phyloP scores from a whole-genome alignment of 92 coral and sea anemone species.

The Siderastrea radians region DNA sequence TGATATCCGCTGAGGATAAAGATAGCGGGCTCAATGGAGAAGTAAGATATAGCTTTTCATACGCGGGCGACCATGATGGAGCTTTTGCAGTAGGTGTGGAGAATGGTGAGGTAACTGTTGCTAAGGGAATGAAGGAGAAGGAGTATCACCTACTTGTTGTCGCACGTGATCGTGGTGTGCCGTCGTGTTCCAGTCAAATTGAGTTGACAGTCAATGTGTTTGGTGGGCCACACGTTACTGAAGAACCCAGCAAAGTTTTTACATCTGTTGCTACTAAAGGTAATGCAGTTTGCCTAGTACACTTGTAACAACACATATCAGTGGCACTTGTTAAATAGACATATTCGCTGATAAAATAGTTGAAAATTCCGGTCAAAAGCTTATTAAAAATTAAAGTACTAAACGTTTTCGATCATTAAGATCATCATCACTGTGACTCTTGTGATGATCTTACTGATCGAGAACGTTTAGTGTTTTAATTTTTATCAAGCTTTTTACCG shows the following conservation, averaged over 20 bases:
- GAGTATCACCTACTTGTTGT: conserved; percentile 55
- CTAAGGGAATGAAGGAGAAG: conserved; percentile 2
- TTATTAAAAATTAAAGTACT: no score
- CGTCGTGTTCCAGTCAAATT: conserved; percentile 61
- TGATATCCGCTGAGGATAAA: conserved; percentile 58
- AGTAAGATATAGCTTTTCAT: conserved; percentile 42
- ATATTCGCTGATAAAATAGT: no score
- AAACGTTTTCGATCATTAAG: no score
- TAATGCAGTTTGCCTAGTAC: not conserved
- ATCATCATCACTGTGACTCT: no score
- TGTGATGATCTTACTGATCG: no score
- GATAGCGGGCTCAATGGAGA: conserved; percentile 78
- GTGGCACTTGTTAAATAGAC: no score
- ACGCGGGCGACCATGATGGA: conserved; percentile 10
- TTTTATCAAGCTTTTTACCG: no score
- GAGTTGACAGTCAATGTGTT: conserved; percentile 40
- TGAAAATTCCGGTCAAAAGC: no score
- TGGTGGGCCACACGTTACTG: not conserved
- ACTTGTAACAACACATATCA: no score
- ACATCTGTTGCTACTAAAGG: conserved; percentile 37
- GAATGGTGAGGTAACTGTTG: conserved; percentile 48
- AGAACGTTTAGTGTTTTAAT: no score
- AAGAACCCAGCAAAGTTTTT: not conserved
- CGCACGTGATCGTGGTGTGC: conserved; percentile 76
- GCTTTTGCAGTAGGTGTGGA: conserved; percentile 49